Conservation (phyloP, 2,888 invertebrate genomes). For the Coelogynopora nodosa region DNA sequence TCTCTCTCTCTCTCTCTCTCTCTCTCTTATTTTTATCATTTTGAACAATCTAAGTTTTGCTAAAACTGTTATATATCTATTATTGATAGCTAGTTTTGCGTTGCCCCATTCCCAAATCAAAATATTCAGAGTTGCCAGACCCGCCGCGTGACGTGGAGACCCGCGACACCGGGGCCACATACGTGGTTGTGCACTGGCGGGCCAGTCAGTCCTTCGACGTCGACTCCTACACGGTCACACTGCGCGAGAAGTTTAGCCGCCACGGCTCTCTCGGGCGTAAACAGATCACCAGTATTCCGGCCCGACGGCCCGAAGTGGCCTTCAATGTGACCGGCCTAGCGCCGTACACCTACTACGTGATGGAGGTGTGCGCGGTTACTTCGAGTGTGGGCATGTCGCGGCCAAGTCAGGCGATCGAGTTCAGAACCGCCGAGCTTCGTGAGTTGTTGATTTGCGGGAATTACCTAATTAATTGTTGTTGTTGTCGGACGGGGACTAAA, state of each 20-base stretch:
- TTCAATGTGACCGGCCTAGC: not conserved
- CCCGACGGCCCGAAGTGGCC: not conserved
- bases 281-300: slow-evolving; percentile 5
- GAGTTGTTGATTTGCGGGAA: no score
- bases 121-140: not conserved
- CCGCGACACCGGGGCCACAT: not conserved
- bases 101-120: no score
- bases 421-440: not conserved
- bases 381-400: not conserved
- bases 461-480: no score
- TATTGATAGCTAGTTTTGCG: no score
- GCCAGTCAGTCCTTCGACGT: not conserved
- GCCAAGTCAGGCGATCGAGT: slow-evolving; percentile 10
- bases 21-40: no score
- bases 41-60: no score
- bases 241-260: not conserved
- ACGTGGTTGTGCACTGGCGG: not conserved
- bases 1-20: no score
- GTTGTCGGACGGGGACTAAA: no score
- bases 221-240: not conserved
- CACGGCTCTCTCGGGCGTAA: not conserved
- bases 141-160: not conserved
- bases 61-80: no score
- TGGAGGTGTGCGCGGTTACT: not conserved
- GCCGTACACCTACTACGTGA: not conserved